Conservation (phyloP, 2,888 invertebrate species). For the Acrocyrtus sp. region DNA sequence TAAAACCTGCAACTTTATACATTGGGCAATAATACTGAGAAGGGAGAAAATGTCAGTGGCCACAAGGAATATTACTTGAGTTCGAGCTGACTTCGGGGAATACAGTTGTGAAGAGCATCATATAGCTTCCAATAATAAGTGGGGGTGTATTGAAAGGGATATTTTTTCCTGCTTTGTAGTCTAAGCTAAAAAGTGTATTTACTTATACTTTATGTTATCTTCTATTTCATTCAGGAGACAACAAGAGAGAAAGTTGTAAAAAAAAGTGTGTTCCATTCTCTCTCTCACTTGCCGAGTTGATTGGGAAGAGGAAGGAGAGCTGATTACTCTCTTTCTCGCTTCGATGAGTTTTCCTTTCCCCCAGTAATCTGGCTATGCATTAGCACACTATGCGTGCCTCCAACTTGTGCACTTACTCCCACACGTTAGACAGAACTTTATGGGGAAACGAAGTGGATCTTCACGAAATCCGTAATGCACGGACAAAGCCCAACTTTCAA, state of each 20-base stretch:
- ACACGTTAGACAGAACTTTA: too few relatives aligned
- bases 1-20: too few relatives aligned
- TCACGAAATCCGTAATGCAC: neutral
- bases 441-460: conserved; percentile 10
- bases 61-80: conserved; percentile 21
- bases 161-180: neutral
- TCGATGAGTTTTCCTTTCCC: conserved; percentile 6
- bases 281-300: neutral
- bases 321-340: conserved; percentile 12
- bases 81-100: conserved; percentile 21
- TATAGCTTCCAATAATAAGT: neutral
- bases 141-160: conserved; percentile 9
- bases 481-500: neutral
- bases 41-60: neutral
- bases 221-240: neutral
- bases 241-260: conserved; percentile 1
- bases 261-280: too few relatives aligned
- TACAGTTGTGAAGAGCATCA: neutral
- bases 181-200: neutral
- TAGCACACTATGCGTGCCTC: too few relatives aligned
- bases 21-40: too few relatives aligned
- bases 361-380: too few relatives aligned
- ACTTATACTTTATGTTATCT: conserved; percentile 4
- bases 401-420: too few relatives aligned
- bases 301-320: neutral